A percentile compares a stretch with the other conserved stretches of the same genome.
Conservation (phyloP, 2,888 invertebrate species). For the Physocephala rufipes region DNA sequence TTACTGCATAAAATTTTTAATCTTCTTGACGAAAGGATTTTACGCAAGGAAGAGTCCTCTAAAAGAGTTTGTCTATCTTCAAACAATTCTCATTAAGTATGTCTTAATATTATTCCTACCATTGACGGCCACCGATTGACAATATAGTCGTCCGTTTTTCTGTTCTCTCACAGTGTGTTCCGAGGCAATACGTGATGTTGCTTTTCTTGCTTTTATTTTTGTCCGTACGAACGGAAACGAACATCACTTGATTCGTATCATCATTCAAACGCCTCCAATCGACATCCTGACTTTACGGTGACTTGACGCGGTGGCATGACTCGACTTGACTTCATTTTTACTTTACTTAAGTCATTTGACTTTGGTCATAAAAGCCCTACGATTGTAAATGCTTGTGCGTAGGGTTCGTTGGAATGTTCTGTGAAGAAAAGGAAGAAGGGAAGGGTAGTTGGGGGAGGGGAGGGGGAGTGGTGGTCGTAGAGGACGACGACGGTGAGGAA, state of each 20-base stretch:
- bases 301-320: background rate
- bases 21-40: constrained; percentile 9
- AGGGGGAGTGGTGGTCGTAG: background rate
- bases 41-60: background rate
- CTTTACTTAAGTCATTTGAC: too few species aligned
- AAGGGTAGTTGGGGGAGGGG: background rate
- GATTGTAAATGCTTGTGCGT: too few species aligned
- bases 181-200: background rate
- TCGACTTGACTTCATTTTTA: too few species aligned
- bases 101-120: too few species aligned
- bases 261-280: constrained; percentile 32
- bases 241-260: constrained; percentile 34
- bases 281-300: constrained; percentile 33
- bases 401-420: too few species aligned
- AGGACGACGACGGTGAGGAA: background rate
- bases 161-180: constrained; percentile 11
- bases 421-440: background rate
- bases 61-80: too few species aligned
- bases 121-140: background rate
- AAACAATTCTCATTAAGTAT: too few species aligned
- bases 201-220: constrained; percentile 3
- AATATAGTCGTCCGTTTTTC: constrained; percentile 21
- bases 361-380: too few species aligned
- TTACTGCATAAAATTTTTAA: constrained; percentile 24
- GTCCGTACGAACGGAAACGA: constrained; percentile 25